Evolutionary conservation across 2,113 vertebrate species (phyloP), one percentile per base, ranked within the genome.

Genomic region (Aldabrachelys gigantea): DNA sequence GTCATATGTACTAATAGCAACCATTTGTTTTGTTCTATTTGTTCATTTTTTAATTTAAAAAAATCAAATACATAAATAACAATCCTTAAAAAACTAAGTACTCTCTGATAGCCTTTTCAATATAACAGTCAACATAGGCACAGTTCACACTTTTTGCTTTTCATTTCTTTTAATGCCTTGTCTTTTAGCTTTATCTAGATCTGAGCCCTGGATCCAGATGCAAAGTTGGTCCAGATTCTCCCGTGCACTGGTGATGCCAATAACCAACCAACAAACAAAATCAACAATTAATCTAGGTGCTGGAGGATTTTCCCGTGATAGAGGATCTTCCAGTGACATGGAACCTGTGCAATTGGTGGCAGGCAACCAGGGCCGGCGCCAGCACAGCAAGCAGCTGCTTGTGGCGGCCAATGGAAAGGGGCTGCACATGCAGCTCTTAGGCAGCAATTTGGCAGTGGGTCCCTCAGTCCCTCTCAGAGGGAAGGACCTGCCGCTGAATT

Each of bases 121-220:
- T 65, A 17, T 5, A 62, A 27, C 0, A 0, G 5, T 86, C 29
- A 62, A 62, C 84, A 54, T 2, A 82, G 57, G 38, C 47, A 25
- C 3, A 5, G 87, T 38, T 88, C 6, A 75, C 24, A 13, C 52
- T 89, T 52, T 69, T 22, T 35, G 22, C 31, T 87, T 92, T 90
- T 91, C n/a, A 31, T 62, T 35, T 31, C 31, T 65, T 65, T 65
- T 35, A 31, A 65, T 65, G 62, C 6, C 14, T 8, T 35, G 62
- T 35, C 59, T 35, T 31, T 31, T 31, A 62, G 11, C 44, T 91
- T 92, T 82, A 47, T 54, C 41, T 88, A 17, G 12, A 0, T 0
- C 7, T 49, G 54, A 27, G 52, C 2, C n/a, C 59, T 80, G 41
- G 29, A n/a, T 78, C 65, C 3, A 0, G 0, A 41, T 69, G 44